Percentiles rank a stretch among this genome's conserved stretches.
Evolutionary conservation across 2,888 invertebrate species (phyloP).

Genomic region (Diaprepes abbreviatus): DNA sequence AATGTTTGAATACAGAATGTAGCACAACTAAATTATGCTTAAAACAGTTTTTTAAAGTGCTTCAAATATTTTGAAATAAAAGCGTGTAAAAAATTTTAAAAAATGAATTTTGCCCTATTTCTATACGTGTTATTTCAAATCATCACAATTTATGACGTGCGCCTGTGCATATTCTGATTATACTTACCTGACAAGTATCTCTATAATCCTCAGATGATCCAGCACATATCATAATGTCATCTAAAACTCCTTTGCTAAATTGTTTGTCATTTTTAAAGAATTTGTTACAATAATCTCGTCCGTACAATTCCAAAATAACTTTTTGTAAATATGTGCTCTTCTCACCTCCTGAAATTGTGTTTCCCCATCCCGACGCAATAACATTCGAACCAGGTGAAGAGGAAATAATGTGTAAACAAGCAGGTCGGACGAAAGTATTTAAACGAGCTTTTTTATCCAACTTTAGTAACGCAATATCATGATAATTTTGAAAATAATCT

Average conservation of each 20-base stretch:
- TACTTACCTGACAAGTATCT: slow-evolving; percentile 71
- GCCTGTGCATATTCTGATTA: too few relatives aligned
- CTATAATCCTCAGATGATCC: slow-evolving; percentile 65
- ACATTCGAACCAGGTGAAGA: too few relatives aligned
- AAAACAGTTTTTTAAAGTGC: too few relatives aligned
- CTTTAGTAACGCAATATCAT: slow-evolving; percentile 70
- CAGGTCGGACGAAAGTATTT: not conserved
- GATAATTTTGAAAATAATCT: slow-evolving; percentile 66
- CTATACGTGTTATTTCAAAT: too few relatives aligned
- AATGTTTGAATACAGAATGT: too few relatives aligned
- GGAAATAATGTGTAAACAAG: slow-evolving; percentile 53
- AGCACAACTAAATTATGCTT: too few relatives aligned
- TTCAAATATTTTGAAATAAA: too few relatives aligned
- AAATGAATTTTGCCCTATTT: too few relatives aligned
- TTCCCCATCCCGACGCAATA: slow-evolving; percentile 67
- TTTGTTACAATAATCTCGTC: slow-evolving; percentile 62
- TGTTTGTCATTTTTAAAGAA: slow-evolving; percentile 55
- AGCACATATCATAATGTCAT: slow-evolving; percentile 71
- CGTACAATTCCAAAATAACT: slow-evolving; percentile 68
- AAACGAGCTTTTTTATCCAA: slow-evolving; percentile 50
- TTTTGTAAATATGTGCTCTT: slow-evolving; percentile 67
- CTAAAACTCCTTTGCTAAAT: slow-evolving; percentile 66
- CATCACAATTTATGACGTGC: too few relatives aligned
- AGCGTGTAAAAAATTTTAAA: too few relatives aligned
- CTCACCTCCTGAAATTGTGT: slow-evolving; percentile 59